Evolutionary conservation across 1,140 invertebrate species (phyloP), one percentile per base, ranked within the genome.

Genomic region (Asobara japonica): DNA sequence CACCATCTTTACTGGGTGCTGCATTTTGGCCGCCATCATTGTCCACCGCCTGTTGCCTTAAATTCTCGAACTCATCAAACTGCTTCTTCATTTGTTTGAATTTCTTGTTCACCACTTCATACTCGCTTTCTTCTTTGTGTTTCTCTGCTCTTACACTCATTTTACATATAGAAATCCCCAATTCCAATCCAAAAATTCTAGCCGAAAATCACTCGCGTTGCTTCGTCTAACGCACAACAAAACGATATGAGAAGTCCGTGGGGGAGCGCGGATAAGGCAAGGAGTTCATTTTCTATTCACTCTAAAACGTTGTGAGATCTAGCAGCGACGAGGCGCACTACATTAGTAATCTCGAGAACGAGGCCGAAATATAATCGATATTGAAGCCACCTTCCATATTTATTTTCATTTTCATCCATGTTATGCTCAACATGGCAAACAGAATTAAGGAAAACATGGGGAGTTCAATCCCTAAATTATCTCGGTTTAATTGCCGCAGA

Each of bases 161-260:
- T 2, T 18, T 4, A 51, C 22, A 20, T 20, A 7, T 5, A 51
- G 22, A 2, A 51, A 51, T 3, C 10, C 20, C 18, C n/a, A 69
- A 41, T n/a, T n/a, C n/a, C n/a, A 62, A 71, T 48, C n/a, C n/a
- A 16, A 60, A 70, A 41, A 22, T 22, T 45, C 31, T 69, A 25
- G 48, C 70, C 33, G 11, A 36, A 22, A 65, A 48, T 71, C 27
- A 73, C 8, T 56, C 48, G 69, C 29, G 18, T 60, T 41, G 2
- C 4, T 65, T 45, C 10, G 22, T 27, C 33, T 62, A 70, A 38
- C 27, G 45, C 30, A 25, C 11, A 60, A 70, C 60, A 73, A 73
- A 30, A 41, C 30, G 18, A 31, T 6, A 41, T 41, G 36, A 41
- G 36, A 13, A 11, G 36, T 41, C n/a, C 10, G 4, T n/a, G 11